A percentile compares a stretch with the other conserved stretches of the same genome.
Conservation (phyloP, 2,113 vertebrate species). For the Abramis brama region DNA sequence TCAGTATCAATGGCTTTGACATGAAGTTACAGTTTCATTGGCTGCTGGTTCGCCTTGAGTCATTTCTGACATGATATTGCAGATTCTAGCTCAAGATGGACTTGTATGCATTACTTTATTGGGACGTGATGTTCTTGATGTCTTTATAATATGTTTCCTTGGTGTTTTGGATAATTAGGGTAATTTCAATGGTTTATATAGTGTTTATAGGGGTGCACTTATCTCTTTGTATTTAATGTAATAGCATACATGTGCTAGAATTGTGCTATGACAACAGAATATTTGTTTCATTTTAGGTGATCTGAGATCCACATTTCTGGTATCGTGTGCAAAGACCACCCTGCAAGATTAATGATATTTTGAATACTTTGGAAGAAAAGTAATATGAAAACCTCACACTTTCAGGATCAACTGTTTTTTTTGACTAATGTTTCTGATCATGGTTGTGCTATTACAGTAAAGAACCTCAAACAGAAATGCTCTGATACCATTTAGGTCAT, state of each 20-base stretch:
- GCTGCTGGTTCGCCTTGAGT: neutral
- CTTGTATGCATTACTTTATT: neutral
- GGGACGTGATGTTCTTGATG: neutral
- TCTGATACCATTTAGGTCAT: conserved; percentile 36
- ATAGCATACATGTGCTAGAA: too few species aligned
- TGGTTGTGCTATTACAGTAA: neutral
- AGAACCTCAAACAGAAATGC: conserved; percentile 22
- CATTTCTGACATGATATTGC: neutral
- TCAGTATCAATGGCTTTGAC: neutral
- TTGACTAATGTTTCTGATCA: neutral
- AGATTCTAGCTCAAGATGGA: neutral
- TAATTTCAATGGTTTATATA: neutral
- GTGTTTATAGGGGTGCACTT: neutral
- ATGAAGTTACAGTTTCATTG: neutral
- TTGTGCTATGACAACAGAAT: neutral
- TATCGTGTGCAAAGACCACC: neutral
- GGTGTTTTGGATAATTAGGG: neutral
- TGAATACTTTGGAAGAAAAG: neutral
- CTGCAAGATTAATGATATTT: neutral
- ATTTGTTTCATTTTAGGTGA: neutral
- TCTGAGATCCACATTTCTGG: neutral
- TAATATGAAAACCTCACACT: neutral
- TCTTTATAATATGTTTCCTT: neutral
- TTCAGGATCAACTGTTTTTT: neutral
- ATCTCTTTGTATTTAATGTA: neutral